Evolutionary conservation across 2,888 invertebrate genomes (phyloP), one percentile per base, ranked within the genome.

Genomic region (Meta bourneti): DNA sequence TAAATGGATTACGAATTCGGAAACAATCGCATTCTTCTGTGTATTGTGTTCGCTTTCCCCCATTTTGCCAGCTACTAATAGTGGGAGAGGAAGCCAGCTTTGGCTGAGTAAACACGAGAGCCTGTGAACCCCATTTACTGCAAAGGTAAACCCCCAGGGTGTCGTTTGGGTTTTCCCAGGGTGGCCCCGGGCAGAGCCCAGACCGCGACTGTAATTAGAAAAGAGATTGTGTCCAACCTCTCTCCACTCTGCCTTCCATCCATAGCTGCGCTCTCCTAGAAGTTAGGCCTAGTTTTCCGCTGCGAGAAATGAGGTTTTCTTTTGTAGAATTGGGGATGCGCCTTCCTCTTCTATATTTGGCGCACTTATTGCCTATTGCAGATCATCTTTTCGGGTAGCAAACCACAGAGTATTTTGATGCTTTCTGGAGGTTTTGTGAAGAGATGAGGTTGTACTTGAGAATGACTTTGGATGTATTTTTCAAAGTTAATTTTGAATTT

Each of bases 201-300:
- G 89, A 89, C 92, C 92, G 71, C 89, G 84, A 86, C 92, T 86
- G 92, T 92, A 92, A 92, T 92, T 92, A 92, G 92, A 92, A 89
- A 92, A 89, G 92, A 89, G 92, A 89, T 92, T 92, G 92, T 92
- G 92, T 91, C 91, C 91, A 74, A 87, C 86, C 91, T 81, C 86
- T 78, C 86, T 51, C 72, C 80, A 52, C 54, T 20, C 52, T 6
- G 69, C 80, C 69, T 49, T 78, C 81, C 69, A 34, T 34, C 34
- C 34, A 34, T 34, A 34, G 34, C 34, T 34, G 34, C 34, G 34
- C 34, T 34, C 34, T 34, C 34, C 1, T 4, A 34, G 34, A 70
- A 91, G 90, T 91, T 91, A 91, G 90, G 90, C 91, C 88, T 87
- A 91, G 87, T 88, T 88, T 86, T 81, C 81, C 88, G 61, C n/a